Percentiles rank a stretch among this genome's conserved stretches.
These are phyloP conservation scores for Papilio protenor DNA, from an alignment of 2,888 invertebrate genomes.

Conservation along the genomic window DNA sequence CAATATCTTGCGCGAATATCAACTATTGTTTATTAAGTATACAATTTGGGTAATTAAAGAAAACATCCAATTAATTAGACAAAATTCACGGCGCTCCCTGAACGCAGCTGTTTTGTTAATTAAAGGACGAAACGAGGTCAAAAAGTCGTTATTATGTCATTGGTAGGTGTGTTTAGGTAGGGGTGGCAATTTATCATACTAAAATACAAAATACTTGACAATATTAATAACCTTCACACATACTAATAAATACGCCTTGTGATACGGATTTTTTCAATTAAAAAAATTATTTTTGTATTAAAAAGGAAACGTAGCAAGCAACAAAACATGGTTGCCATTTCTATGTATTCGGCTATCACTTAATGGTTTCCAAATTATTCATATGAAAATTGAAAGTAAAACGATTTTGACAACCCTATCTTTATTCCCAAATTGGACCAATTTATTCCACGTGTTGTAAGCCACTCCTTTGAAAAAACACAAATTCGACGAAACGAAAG, in stretches of 20 bases:
- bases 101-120: conserved; percentile 28
- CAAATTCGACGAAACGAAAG: neutral
- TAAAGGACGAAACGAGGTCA: conserved; percentile 15
- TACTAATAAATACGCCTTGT: too few species aligned
- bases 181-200: conserved; percentile 1
- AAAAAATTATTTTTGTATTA: neutral
- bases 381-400: neutral
- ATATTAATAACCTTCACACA: too few species aligned
- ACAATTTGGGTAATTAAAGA: neutral
- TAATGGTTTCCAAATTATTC: neutral
- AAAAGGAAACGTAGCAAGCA: neutral
- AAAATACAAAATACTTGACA: neutral
- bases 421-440: conserved; percentile 4
- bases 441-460: neutral
- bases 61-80: conserved; percentile 14
- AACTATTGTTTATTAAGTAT: neutral
- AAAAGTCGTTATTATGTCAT: conserved; percentile 31
- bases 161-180: conserved; percentile 38
- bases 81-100: conserved; percentile 18
- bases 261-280: too few species aligned
- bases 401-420: conserved; percentile 12
- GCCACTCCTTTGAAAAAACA: neutral
- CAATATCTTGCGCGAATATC: neutral
- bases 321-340: neutral
- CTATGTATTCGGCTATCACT: neutral